phyloP scores from a whole-genome alignment of 2,797 vertebrate genomes.

The Macropus fuliginosus region DNA sequence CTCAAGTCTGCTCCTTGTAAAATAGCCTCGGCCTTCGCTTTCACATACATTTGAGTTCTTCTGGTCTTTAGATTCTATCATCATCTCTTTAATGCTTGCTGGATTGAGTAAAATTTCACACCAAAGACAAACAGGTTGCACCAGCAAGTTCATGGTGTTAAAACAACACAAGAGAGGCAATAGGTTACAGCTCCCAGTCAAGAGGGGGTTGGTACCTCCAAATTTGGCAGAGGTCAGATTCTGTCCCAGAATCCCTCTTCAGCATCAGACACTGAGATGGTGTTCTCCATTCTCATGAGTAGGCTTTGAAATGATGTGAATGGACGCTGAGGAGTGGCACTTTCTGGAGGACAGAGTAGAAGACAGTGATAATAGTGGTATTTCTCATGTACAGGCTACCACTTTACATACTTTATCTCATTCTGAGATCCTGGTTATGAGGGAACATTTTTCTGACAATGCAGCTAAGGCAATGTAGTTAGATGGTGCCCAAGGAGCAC shows the following conservation, averaged over 20 bases:
- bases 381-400: not conserved
- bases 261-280: not conserved
- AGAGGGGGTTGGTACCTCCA: not conserved
- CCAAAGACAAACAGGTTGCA: not conserved
- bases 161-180: not conserved
- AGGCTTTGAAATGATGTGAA: not conserved
- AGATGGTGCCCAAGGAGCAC: not conserved
- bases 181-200: not conserved
- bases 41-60: not conserved
- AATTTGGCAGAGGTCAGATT: not conserved
- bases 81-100: conserved; percentile 22
- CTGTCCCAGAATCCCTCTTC: not conserved
- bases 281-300: not conserved
- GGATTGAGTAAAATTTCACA: not conserved
- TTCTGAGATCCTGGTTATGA: not conserved
- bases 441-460: not conserved
- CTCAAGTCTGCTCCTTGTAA: not conserved
- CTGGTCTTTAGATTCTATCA: not conserved
- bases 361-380: not conserved
- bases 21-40: conserved; percentile 18
- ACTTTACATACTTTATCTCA: not conserved
- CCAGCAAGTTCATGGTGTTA: not conserved
- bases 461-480: not conserved
- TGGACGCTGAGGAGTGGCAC: fast-evolving
- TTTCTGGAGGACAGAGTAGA: not conserved